A percentile compares a stretch with the other conserved stretches of the same genome.
Evolutionary conservation across 2,113 vertebrate species (phyloP).

Genomic region (Diglossa brunneiventris): DNA sequence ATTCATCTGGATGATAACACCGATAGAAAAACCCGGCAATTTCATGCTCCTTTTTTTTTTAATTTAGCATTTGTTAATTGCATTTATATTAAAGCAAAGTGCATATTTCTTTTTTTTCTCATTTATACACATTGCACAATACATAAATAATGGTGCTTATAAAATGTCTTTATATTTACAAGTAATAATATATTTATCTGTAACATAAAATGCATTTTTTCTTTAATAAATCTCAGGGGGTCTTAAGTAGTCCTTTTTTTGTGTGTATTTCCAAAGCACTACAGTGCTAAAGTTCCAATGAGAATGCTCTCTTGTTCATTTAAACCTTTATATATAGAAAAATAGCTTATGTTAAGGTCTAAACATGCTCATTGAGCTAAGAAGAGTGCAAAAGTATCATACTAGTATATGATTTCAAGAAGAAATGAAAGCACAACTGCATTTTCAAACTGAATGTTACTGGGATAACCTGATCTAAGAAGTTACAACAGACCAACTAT

Average conservation of each 20-base stretch:
- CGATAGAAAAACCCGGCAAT: no score
- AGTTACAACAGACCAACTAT: conserved; percentile 60
- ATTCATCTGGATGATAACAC: conserved; percentile 74
- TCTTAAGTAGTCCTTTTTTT: conserved; percentile 36
- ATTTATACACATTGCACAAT: conserved; percentile 99
- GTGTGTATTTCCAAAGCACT: conserved; percentile 77
- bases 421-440: conserved; percentile 66
- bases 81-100: no score
- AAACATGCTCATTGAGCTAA: conserved; percentile 83
- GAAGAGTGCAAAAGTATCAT: conserved; percentile 82
- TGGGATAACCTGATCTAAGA: conserved; percentile 18
- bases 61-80: no score
- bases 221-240: conserved; percentile 91
- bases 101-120: conserved; percentile 78
- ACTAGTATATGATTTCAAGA: conserved; percentile 79
- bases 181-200: conserved; percentile 99
- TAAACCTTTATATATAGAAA: conserved; percentile 83
- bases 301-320: conserved; percentile 80
- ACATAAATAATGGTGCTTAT: conserved; percentile 99
- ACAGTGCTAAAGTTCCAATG: conserved; percentile 78
- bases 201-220: conserved; percentile 98
- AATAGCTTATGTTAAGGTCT: conserved; percentile 84
- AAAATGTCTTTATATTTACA: conserved; percentile 99
- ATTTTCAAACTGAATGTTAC: conserved; percentile 68
- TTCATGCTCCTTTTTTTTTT: conserved; percentile 72